Evolutionary conservation across 2,113 vertebrate genomes (phyloP), one percentile per base, ranked within the genome.

Genomic region (Beaufortia kweichowensis): DNA sequence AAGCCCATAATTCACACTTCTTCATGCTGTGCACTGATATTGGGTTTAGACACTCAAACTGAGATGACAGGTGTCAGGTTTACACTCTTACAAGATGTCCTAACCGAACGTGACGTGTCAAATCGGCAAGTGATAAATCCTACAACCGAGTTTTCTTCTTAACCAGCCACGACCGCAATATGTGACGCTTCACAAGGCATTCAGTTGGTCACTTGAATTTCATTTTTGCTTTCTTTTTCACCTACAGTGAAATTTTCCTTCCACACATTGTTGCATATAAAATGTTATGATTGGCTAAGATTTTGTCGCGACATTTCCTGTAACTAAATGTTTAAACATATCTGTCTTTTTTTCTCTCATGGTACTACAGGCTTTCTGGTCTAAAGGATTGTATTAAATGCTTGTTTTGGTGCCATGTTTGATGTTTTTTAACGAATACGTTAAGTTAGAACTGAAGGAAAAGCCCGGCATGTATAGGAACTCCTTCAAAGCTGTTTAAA

Each of bases 11-110:
- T 46, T 46, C 43, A 5, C 5, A 46, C 15, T 65, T 24, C 28
- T 35, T 19, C 41, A 26, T 21, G 19, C 23, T 17, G 28, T 33
- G 21, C 29, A 29, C 24, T 61, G 41, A 77, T 53, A 53, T 53
- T 64, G 14, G 46, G 33, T 65, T 24, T 9, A 74, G 11, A 74
- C 62, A 10, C 15, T 35, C 62, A 74, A 21, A 48, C 62, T 50
- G 61, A 3, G 63, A 75, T 41, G 31, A 39, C 78, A 75, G 71
- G 71, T 62, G 71, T 75, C 63, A 41, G 67, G 62, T 53, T 64
- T n/a, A 31, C n/a, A 21, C 21, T 53, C n/a, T 46, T 53, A 53
- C n/a, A n/a, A 8, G 8, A 9, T 53, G 19, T 53, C 43, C 43
- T 46, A 17, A 46, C 15, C 43, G 15, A 46, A 46, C 4, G 43